phyloP scores from a whole-genome alignment of 2,888 invertebrate species.

The Escarpia spicata region DNA sequence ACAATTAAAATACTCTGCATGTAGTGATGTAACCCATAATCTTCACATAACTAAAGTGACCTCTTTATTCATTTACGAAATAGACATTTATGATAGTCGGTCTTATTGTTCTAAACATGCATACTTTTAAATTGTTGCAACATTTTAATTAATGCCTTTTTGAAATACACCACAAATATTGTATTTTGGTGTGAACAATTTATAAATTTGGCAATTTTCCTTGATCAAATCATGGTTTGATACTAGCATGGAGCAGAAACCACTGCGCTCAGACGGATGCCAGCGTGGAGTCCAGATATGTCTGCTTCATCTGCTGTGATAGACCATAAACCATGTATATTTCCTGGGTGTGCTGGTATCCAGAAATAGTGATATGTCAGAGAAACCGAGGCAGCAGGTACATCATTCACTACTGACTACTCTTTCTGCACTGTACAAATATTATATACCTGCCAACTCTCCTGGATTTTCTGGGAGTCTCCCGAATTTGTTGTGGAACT shows the following conservation, averaged over 20 bases:
- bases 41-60: neutral
- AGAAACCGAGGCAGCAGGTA: neutral
- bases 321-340: constrained; percentile 9
- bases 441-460: no score
- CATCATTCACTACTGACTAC: neutral
- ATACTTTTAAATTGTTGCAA: neutral
- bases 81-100: neutral
- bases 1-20: no score
- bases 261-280: neutral
- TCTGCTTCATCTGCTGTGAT: neutral
- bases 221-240: neutral
- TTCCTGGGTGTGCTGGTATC: neutral
- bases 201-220: neutral
- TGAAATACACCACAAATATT: neutral
- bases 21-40: no score
- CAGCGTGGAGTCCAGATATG: neutral
- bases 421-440: neutral
- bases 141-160: neutral
- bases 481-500: no score
- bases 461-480: no score
- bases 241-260: neutral
- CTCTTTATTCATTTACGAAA: neutral
- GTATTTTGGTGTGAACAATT: neutral
- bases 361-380: neutral
- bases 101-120: neutral